Evolutionary conservation across 2,888 invertebrate genomes (phyloP).

Genomic region (Platynereis dumerilii): DNA sequence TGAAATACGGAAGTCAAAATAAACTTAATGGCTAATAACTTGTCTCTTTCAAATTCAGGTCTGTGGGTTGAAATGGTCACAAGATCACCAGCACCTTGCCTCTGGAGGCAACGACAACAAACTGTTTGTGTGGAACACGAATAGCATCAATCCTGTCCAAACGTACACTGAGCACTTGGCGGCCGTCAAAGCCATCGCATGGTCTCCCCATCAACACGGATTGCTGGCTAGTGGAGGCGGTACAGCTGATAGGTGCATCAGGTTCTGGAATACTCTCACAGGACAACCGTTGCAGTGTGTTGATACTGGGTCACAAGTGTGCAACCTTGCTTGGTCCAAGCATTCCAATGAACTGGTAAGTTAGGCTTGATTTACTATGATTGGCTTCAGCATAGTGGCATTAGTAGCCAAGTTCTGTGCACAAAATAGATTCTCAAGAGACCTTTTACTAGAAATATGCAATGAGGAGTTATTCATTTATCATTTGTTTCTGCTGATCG

Average conservation of each 20-base stretch:
- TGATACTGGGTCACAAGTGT: slow-evolving; percentile 94
- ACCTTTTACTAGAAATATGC: too few relatives aligned
- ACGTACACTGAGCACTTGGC: slow-evolving; percentile 66
- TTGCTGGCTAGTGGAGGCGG: slow-evolving; percentile 95
- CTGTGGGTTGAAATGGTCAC: slow-evolving; percentile 98
- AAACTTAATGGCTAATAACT: slow-evolving; percentile 11
- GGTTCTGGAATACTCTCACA: slow-evolving; percentile 70
- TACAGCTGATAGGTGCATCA: slow-evolving; percentile 84
- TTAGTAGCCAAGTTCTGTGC: too few relatives aligned
- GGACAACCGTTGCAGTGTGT: slow-evolving; percentile 82
- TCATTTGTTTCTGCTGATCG: too few relatives aligned
- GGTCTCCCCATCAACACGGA: slow-evolving; percentile 96
- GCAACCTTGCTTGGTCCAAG: slow-evolving; percentile 90
- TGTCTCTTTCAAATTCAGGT: slow-evolving; percentile 61
- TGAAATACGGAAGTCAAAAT: not conserved
- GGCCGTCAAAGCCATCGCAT: slow-evolving; percentile 76
- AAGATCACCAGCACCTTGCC: slow-evolving; percentile 95
- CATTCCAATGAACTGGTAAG: slow-evolving; percentile 88
- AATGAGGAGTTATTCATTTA: too few relatives aligned
- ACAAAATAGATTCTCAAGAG: too few relatives aligned
- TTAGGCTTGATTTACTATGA: too few relatives aligned
- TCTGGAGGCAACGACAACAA: slow-evolving; percentile 99
- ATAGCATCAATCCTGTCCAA: slow-evolving; percentile 65
- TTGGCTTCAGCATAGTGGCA: too few relatives aligned
- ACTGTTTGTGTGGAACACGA: slow-evolving; percentile 80